Evolutionary conservation across 1,140 invertebrate species (phyloP).

Genomic region (Leptinotarsa undecemlineata): DNA sequence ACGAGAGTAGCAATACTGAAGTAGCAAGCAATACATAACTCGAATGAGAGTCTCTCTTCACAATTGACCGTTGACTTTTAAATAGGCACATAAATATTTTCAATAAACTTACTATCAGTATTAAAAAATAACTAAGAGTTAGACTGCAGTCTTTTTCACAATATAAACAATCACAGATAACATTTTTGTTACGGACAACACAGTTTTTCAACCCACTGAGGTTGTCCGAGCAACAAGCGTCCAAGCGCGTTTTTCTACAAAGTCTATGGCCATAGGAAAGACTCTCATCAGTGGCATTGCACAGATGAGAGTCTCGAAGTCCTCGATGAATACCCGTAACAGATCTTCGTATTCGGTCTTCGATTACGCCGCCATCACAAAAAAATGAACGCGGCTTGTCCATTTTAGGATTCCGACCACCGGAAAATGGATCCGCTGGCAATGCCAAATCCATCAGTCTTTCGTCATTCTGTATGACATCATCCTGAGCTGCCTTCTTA

Average conservation of each 20-base stretch:
- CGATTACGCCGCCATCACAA: conserved; percentile 4
- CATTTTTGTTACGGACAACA: conserved; percentile 11
- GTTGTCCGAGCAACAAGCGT: conserved; percentile 5
- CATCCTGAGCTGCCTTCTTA: neutral
- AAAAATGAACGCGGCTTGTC: neutral
- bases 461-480: neutral
- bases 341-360: conserved; percentile 14
- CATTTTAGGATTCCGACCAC: conserved; percentile 1
- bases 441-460: conserved; percentile 6
- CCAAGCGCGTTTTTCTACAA: conserved; percentile 6
- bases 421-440: neutral
- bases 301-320: conserved; percentile 12
- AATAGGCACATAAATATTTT: conserved; percentile 30
- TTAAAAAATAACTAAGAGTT: conserved; percentile 25
- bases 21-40: neutral
- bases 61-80: conserved; percentile 30
- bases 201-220: conserved; percentile 16
- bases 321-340: conserved; percentile 1
- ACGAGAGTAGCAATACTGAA: conserved; percentile 16
- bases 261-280: conserved; percentile 2
- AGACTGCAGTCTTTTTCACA: conserved; percentile 26
- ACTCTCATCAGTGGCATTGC: neutral
- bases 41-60: conserved; percentile 15
- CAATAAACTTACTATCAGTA: conserved; percentile 20
- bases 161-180: conserved; percentile 32